phyloP scores from a whole-genome alignment of 2,113 vertebrate genomes.

The Onychostoma macrolepis region DNA sequence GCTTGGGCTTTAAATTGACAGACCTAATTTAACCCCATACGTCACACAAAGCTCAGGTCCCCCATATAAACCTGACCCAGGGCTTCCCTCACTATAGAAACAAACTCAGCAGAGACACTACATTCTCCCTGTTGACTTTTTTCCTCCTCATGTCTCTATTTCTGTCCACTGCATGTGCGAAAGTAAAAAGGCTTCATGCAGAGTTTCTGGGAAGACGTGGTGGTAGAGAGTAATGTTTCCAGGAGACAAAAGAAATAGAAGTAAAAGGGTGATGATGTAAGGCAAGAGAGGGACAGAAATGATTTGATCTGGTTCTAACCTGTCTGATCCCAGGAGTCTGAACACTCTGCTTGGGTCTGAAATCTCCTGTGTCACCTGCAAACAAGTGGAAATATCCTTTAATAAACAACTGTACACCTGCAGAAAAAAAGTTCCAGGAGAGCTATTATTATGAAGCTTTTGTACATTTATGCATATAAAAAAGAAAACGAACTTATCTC shows the following conservation, averaged over 20 bases:
- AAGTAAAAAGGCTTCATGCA: background rate
- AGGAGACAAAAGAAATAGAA: slow-evolving; percentile 47
- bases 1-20: background rate
- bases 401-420: background rate
- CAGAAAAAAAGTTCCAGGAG: background rate
- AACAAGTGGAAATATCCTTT: slow-evolving; percentile 10
- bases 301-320: slow-evolving; percentile 74
- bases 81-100: slow-evolving; percentile 45
- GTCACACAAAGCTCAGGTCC: slow-evolving; percentile 11
- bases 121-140: slow-evolving; percentile 23
- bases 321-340: slow-evolving; percentile 94
- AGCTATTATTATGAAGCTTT: background rate
- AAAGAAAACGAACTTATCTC: too few relatives aligned
- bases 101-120: slow-evolving; percentile 17
- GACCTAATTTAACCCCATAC: background rate
- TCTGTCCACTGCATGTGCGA: background rate
- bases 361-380: slow-evolving; percentile 96
- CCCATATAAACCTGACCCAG: background rate
- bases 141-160: slow-evolving; percentile 29
- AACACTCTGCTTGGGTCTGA: slow-evolving; percentile 95
- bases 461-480: too few relatives aligned
- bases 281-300: background rate
- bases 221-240: slow-evolving; percentile 47
- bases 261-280: background rate
- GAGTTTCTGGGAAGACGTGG: background rate